phyloP scores from a whole-genome alignment of 1,140 invertebrate genomes.

The Atta texana region DNA sequence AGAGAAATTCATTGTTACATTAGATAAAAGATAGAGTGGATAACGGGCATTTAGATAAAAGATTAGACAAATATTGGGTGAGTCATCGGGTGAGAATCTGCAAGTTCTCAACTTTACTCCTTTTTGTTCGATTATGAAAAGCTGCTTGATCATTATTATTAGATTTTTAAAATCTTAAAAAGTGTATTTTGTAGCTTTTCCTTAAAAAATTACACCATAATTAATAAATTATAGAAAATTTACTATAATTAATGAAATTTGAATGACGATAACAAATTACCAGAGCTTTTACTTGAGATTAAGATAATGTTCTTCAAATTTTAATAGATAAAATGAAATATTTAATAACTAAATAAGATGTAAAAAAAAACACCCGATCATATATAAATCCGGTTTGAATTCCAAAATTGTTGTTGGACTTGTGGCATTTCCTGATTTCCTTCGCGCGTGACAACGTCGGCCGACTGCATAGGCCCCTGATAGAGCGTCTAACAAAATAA shows the following conservation, averaged over 20 bases:
- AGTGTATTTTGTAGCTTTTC: neutral
- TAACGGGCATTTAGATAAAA: neutral
- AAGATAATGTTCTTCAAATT: too few relatives aligned
- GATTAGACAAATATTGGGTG: neutral
- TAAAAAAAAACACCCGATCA: neutral
- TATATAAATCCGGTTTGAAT: neutral
- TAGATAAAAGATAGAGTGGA: neutral
- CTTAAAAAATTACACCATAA: neutral
- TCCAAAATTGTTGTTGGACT: neutral
- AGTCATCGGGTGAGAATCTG: neutral
- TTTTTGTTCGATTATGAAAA: neutral
- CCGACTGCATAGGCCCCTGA: neutral
- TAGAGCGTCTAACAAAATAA: slow-evolving; percentile 20
- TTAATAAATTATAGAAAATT: neutral
- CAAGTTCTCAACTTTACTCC: neutral
- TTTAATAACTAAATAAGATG: neutral
- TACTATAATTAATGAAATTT: neutral
- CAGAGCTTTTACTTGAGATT: neutral
- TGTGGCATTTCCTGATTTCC: slow-evolving; percentile 4
- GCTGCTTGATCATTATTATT: too few relatives aligned
- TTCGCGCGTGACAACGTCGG: neutral
- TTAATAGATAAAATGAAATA: neutral
- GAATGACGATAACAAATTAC: neutral
- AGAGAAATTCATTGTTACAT: neutral
- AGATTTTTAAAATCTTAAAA: neutral